A percentile compares a stretch with the other conserved stretches of the same genome.
These are phyloP conservation scores for Neosalanx taihuensis DNA, from an alignment of 2,797 vertebrate species.

Conservation along the genomic window DNA sequence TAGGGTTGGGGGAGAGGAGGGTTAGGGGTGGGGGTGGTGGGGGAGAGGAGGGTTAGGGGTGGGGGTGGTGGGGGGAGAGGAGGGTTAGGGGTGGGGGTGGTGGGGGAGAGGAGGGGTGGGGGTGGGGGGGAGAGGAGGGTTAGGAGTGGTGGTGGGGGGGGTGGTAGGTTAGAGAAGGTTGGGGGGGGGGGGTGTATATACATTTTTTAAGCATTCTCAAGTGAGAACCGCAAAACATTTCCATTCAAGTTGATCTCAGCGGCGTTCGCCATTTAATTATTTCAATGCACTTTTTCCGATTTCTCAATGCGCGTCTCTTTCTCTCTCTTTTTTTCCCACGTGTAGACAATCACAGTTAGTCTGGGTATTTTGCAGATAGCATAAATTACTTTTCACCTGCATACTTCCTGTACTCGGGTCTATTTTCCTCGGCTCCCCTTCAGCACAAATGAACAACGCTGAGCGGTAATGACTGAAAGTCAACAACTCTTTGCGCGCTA, in stretches of 20 bases:
- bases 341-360: neutral
- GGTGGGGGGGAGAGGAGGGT: neutral
- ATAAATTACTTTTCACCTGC: neutral
- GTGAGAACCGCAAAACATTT: neutral
- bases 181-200: neutral
- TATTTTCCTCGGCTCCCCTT: neutral
- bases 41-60: too few species aligned
- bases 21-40: too few species aligned
- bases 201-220: neutral
- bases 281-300: neutral
- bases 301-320: neutral
- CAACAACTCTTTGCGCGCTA: slow-evolving; percentile 23
- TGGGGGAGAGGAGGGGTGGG: neutral
- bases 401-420: neutral
- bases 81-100: too few species aligned
- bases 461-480: slow-evolving; percentile 9
- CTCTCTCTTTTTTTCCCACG: neutral
- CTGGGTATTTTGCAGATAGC: neutral
- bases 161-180: neutral
- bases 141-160: neutral
- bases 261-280: neutral
- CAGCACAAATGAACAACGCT: slow-evolving; percentile 1
- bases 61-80: too few species aligned
- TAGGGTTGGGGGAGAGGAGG: too few species aligned
- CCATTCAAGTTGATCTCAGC: neutral